These are phyloP conservation scores for Cariama cristata DNA, from an alignment of 2,113 vertebrate genomes.

Conservation along the genomic window DNA sequence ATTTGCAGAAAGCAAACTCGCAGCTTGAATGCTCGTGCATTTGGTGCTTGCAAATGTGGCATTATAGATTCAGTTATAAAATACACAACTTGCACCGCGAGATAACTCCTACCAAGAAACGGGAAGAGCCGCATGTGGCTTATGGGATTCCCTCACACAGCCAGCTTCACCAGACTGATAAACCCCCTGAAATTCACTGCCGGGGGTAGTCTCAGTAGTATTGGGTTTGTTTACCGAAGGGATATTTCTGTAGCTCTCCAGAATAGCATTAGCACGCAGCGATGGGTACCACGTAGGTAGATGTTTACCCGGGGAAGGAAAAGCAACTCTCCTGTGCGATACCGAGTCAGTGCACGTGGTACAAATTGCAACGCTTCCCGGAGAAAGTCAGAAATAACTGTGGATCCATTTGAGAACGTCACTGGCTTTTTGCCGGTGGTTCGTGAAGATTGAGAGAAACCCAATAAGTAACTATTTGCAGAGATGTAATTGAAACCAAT, in stretches of 20 bases:
- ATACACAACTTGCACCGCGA: not conserved
- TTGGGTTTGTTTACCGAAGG: not conserved
- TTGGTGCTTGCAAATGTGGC: not conserved
- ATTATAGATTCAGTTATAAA: not conserved
- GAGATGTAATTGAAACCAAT: not conserved
- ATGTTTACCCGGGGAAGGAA: not conserved
- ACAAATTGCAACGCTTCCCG: accelerated
- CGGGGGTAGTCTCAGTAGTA: accelerated
- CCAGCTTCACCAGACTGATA: not conserved
- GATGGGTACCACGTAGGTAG: not conserved
- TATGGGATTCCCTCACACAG: not conserved
- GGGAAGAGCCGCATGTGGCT: not conserved
- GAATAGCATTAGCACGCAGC: accelerated
- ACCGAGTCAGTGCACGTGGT: accelerated
- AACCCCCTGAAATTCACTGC: not conserved
- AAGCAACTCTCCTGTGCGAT: accelerated
- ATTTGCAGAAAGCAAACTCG: not conserved
- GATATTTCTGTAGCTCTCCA: not conserved
- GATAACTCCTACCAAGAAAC: not conserved
- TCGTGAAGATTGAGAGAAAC: not conserved
- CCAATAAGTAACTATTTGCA: accelerated
- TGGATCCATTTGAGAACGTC: accelerated
- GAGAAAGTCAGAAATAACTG: not conserved
- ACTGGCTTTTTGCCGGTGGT: not conserved
- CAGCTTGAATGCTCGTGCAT: not conserved